These are phyloP conservation scores for Etheostoma spectabile DNA, from an alignment of 2,113 vertebrate species.

Conservation along the genomic window DNA sequence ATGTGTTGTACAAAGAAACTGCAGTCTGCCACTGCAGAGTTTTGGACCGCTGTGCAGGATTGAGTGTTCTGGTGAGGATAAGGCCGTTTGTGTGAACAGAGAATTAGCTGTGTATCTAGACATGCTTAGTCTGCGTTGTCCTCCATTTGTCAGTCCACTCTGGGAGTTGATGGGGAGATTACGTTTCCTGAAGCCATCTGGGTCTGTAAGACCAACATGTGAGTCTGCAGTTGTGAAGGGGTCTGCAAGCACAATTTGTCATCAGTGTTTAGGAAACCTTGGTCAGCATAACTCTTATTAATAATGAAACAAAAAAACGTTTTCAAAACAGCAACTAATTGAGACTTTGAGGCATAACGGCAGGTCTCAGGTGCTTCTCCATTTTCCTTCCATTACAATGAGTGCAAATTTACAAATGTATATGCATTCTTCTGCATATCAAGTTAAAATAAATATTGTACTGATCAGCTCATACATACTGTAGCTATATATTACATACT, in stretches of 20 bases:
- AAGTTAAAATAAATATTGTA: neutral
- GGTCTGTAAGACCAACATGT: conserved; percentile 27
- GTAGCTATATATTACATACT: too few species aligned
- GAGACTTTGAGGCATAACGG: neutral
- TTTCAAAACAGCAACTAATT: neutral
- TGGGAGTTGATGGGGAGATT: conserved; percentile 55
- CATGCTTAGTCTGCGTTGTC: conserved; percentile 38
- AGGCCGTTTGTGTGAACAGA: conserved; percentile 44
- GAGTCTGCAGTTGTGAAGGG: conserved; percentile 31
- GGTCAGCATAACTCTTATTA: neutral
- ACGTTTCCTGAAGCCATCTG: conserved; percentile 64
- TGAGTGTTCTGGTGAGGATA: conserved; percentile 33
- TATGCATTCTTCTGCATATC: neutral
- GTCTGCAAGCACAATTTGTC: neutral
- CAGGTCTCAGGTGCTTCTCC: too few species aligned
- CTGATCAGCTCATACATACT: neutral
- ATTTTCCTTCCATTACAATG: neutral
- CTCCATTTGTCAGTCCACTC: conserved; percentile 37
- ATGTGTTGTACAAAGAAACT: neutral
- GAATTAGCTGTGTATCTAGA: conserved; percentile 37
- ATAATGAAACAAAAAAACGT: neutral
- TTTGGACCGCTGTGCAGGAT: conserved; percentile 28
- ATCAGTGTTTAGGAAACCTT: neutral
- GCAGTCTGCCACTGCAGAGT: neutral
- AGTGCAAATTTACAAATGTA: neutral